These are phyloP conservation scores for Thripadectes ignobilis DNA, from an alignment of 2,797 vertebrate genomes.

Conservation along the genomic window DNA sequence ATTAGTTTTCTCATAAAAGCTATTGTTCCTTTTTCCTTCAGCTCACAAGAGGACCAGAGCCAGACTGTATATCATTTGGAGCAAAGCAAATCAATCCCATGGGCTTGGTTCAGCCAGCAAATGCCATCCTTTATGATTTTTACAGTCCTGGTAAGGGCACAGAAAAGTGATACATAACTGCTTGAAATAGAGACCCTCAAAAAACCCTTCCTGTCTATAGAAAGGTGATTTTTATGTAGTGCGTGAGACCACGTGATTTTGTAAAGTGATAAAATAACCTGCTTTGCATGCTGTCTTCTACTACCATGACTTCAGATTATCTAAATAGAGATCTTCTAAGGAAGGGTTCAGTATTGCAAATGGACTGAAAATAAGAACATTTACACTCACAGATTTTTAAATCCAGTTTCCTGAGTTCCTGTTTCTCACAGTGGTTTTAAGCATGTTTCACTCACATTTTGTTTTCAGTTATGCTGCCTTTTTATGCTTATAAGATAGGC, in stretches of 20 bases:
- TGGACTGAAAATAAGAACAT: background rate
- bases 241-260: background rate
- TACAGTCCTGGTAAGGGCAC: conserved; percentile 73
- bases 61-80: conserved; percentile 70
- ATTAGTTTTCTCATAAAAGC: background rate
- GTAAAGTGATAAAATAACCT: background rate
- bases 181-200: background rate
- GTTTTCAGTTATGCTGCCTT: background rate
- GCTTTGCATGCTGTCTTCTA: background rate
- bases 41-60: background rate
- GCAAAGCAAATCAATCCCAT: conserved; percentile 74
- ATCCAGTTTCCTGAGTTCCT: background rate
- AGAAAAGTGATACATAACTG: background rate
- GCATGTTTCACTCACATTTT: background rate
- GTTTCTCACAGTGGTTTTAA: background rate
- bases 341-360: background rate
- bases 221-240: background rate
- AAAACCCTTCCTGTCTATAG: background rate
- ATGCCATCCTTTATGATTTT: conserved; percentile 76
- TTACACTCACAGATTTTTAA: background rate
- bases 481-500: background rate
- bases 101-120: conserved; percentile 77
- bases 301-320: background rate
- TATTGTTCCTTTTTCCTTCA: background rate
- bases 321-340: background rate